Percentiles rank a stretch among this genome's conserved stretches.
These are phyloP conservation scores for Yponomeuta evonymella DNA, from an alignment of 2,888 invertebrate genomes.

Conservation along the genomic window DNA sequence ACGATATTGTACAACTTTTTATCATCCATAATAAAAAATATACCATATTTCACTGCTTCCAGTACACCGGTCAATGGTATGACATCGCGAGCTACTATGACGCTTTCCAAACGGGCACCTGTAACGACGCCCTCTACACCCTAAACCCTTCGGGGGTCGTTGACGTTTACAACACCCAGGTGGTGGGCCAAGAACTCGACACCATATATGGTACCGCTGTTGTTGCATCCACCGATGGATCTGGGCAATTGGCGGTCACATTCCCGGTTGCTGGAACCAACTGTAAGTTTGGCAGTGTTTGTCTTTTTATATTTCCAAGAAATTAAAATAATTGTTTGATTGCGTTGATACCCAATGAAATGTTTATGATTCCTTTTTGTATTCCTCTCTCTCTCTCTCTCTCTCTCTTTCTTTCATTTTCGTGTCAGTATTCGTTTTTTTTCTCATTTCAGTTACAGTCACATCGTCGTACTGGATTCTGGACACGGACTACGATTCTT, in stretches of 20 bases:
- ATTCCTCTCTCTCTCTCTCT: too few relatives aligned
- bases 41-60: constrained; percentile 22
- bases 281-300: constrained; percentile 17
- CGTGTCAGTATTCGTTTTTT: too few relatives aligned
- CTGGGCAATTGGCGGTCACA: constrained; percentile 60
- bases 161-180: constrained; percentile 20
- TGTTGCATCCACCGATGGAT: constrained; percentile 41
- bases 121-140: constrained; percentile 68
- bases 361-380: too few relatives aligned
- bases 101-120: constrained; percentile 72
- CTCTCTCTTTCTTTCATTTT: too few relatives aligned
- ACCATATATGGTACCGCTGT: constrained; percentile 60
- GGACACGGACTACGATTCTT: constrained; percentile 75
- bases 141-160: constrained; percentile 30
- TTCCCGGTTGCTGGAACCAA: constrained; percentile 59
- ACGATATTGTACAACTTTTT: too few relatives aligned
- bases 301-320: constrained; percentile 12
- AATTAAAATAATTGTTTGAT: too few relatives aligned
- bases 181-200: constrained; percentile 48
- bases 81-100: constrained; percentile 61
- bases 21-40: neutral
- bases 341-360: too few relatives aligned
- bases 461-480: constrained; percentile 69
- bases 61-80: constrained; percentile 77
- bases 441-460: constrained; percentile 27